Base-by-base conservation (phyloP, 1,140 invertebrate genomes). In the Drosophila bipectinata region DNA sequence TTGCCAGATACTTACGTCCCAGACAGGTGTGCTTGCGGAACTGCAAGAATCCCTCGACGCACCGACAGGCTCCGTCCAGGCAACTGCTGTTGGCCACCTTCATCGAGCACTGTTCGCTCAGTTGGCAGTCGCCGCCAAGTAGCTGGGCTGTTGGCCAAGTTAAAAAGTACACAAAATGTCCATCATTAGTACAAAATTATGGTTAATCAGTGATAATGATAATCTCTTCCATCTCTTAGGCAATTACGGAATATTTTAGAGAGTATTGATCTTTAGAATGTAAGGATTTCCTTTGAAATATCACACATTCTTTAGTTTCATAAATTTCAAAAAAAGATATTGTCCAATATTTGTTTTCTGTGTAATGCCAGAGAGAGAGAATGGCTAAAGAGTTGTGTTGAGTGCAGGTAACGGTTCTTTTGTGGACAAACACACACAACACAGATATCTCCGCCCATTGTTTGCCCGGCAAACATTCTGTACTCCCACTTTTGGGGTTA, bases 21-120 rank as follows among this genome's bases (percentile, higher is more conserved):
- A 98, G 93, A 92, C 97, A 98, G 24, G 96, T 97, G 90, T 98
- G 97, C 89, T 96, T 95, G 77, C 96, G 94, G 92, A 97, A 97
- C 83, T 96, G 96, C 45, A 97, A 92, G 92, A 95, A 96, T 56
- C 96, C 96, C 76, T 95, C 94, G 48, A 95, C 94, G 91, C 97
- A 98, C 26, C 95, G 94, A 91, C 97, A 97, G 30, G 94, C 93
- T n/a, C 95, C 95, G 53, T 95, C 94, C 41, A 94, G 88, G 78
- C 96, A 97, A 67, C 93, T 93, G 82, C 96, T 96, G 80, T 96
- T 95, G n/a, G 95, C 95, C 45, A 97, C 96, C 92, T 96, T 96
- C 91, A 96, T 92, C 2, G 94, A 94, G 90, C 96, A 97, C 83
- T 97, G 96, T 69, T 95, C 95, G 41, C 94, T 93, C 37, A 96